Evolutionary conservation across 2,888 invertebrate species (phyloP), one percentile per base, ranked within the genome.

Genomic region (Volucella zonaria): DNA sequence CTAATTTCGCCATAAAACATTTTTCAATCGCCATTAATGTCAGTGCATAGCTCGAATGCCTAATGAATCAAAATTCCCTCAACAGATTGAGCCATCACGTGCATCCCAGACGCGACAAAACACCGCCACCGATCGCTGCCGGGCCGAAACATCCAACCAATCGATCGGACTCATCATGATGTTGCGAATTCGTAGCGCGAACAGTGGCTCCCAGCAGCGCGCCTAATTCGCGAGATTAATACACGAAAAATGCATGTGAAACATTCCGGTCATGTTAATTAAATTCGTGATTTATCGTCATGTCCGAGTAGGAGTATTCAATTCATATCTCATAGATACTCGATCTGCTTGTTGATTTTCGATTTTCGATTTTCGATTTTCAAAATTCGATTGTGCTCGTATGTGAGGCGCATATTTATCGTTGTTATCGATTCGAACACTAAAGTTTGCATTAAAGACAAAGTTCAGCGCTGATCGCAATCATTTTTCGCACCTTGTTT

Each of bases 1-100:
- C 85, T 85, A 81, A 85, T 85, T 73, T 76, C 23, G 38, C 49
- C 49, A 73, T 85, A 85, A 85, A 85, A 73, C 76, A 85, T 85
- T 85, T 85, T 77, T 73, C 85, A 85, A 85, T 85, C 85, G 85
- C 85, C 85, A 85, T 85, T 85, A 85, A 85, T 81, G 85, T 85
- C 85, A 85, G 68, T 38, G 23, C 85, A 85, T 85, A 73, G 71
- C 61, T 59, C 73, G 76, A 81, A 77, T 77, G 81, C 47, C 47
- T 42, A 85, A 81, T 85, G 81, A 83, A 80, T 83, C 66, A 75
- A 66, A 78, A 78, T 64, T 42, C 52, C 40, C 18, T 43, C 40
- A 2, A 12, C 47, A 45, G 51, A 74, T 58, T 51, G 67, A 54
- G 74, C 23, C 51, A 61, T 73, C 73, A 82, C 82, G 82, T 73